Percentiles rank a stretch among this genome's conserved stretches.
phyloP scores from a whole-genome alignment of 1,140 invertebrate genomes.

The Drosophila lacertosa region DNA sequence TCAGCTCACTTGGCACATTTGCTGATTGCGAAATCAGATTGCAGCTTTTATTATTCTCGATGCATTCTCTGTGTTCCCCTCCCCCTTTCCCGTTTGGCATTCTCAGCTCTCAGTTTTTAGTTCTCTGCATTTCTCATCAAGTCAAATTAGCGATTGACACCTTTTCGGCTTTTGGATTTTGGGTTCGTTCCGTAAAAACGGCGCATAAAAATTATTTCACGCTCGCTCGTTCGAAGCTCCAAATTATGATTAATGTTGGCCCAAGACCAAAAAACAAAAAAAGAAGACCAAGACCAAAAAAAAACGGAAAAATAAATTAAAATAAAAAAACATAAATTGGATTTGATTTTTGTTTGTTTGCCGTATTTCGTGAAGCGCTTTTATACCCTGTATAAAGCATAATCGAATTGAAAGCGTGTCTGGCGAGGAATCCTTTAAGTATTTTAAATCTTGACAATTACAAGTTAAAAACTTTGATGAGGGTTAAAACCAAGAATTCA shows the following conservation, averaged over 20 bases:
- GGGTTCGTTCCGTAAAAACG: slow-evolving; percentile 67
- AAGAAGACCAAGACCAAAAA: too few species aligned
- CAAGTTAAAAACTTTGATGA: too few species aligned
- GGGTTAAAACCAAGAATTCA: too few species aligned
- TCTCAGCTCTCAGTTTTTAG: slow-evolving; percentile 12
- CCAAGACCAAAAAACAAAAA: slow-evolving; percentile 13
- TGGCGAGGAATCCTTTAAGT: too few species aligned
- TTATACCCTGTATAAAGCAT: slow-evolving; percentile 4
- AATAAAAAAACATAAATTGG: slow-evolving; percentile 60
- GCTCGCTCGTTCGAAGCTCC: slow-evolving; percentile 49
- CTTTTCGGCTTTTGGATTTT: slow-evolving; percentile 34
- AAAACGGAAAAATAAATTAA: slow-evolving; percentile 4
- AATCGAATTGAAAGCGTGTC: too few species aligned
- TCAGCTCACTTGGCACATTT: slow-evolving; percentile 25
- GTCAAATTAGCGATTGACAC: slow-evolving; percentile 79
- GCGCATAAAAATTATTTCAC: slow-evolving; percentile 80
- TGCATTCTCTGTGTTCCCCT: not conserved
- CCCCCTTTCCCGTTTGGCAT: too few species aligned
- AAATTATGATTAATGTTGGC: slow-evolving; percentile 80
- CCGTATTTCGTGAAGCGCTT: slow-evolving; percentile 51
- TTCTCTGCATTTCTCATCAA: slow-evolving; percentile 19
- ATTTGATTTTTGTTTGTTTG: slow-evolving; percentile 81
- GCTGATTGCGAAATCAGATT: slow-evolving; percentile 62
- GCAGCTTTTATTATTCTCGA: slow-evolving; percentile 28
- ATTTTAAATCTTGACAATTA: too few species aligned